Evolutionary conservation across 2,113 vertebrate species (phyloP), one percentile per base, ranked within the genome.

Genomic region (Elachura formosa): DNA sequence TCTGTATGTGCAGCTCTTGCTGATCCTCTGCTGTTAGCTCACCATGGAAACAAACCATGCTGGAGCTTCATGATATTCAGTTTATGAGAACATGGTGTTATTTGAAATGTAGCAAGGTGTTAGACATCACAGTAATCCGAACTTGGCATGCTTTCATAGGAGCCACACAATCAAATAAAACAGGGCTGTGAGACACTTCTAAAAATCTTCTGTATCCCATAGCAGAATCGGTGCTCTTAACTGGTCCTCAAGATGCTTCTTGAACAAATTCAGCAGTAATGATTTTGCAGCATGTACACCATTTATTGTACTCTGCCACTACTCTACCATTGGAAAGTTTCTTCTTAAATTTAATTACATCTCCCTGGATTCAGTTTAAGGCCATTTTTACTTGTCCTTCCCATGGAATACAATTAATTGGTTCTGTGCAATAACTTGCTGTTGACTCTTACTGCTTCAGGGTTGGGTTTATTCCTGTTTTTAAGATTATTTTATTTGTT

Each of bases 1-100:
- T 46, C 28, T 48, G 16, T 75, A 34, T 69, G 26, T 6, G 2
- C 52, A 64, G 78, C 36, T 29, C 31, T 78, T 89, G 24, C 56
- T 90, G 83, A 79, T 90, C 49, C 71, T 87, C 45, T 91, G 48
- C 78, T 93, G 45, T 89, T 96, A 79, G 59, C 71, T 96, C 85
- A 79, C 80, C 89, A 77, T 80, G 89, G 94, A 96, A 96, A 96
- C 96, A 96, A 95, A 92, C 49, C 59, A 69, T 89, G 64, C 58
- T 83, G 78, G 67, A 93, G 58, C 74, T 96, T 89, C 54, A 23
- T 56, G 74, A 48, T 94, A 59, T 0, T 89, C 74, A 64, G 95
- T 95, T 96, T 96, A 95, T 62, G 90, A 93, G 92, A 93, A 84
- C 66, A 54, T 79, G 74, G 92, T 96, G 95, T 96, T 96, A 85